Evolutionary conservation across 2,113 vertebrate species (phyloP).

Genomic region (Pica pica): DNA sequence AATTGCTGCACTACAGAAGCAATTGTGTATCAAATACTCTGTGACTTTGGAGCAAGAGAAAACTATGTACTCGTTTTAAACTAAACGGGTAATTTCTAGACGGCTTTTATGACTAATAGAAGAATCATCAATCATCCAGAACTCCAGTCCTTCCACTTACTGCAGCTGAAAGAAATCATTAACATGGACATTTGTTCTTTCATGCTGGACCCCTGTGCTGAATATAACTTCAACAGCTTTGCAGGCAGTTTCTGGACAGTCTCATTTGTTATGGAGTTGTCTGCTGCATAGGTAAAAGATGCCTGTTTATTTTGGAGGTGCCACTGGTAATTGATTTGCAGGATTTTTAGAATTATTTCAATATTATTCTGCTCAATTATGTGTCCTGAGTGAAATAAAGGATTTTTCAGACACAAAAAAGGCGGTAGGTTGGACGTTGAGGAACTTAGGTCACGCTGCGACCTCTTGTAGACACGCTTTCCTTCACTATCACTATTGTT

Average conservation of each 20-base stretch:
- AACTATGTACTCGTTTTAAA: neutral
- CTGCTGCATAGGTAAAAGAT: fast-evolving
- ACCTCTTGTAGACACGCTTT: neutral
- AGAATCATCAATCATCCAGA: neutral
- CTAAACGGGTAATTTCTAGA: neutral
- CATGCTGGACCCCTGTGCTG: neutral
- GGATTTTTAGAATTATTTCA: neutral
- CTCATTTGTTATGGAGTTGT: neutral
- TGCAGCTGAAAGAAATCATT: neutral
- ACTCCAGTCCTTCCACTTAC: neutral
- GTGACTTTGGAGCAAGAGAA: neutral
- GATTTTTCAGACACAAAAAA: neutral
- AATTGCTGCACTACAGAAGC: neutral
- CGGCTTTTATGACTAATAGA: neutral
- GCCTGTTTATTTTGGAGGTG: neutral
- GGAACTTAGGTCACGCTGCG: neutral
- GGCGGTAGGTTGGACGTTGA: neutral
- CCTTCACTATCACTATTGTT: neutral
- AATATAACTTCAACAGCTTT: neutral
- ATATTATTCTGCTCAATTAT: neutral
- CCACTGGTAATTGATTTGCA: neutral
- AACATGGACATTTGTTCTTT: neutral
- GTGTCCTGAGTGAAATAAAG: neutral
- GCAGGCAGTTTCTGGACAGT: neutral
- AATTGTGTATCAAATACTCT: neutral